Evolutionary conservation across 35 echinoderm and acorn worm species (phyloP), one percentile per base, ranked within the genome.

Genomic region (Acanthaster planci): DNA sequence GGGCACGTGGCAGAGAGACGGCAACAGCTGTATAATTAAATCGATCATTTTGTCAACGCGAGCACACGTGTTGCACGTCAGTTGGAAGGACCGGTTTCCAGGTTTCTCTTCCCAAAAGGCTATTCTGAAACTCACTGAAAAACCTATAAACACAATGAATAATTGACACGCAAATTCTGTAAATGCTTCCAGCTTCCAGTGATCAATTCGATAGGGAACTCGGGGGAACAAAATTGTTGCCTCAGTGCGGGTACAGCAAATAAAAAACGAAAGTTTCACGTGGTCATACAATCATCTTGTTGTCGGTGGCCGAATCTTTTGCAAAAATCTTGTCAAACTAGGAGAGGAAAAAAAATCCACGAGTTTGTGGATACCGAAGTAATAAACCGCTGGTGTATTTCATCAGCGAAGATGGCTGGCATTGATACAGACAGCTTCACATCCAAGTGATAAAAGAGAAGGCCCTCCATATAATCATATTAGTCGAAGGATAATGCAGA

Each of bases 381-480:
- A 47, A 47, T 47, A 35, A 30, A 15, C 64, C 64, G 30, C 19
- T 26, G 34, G 64, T 72, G 64, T 8, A 72, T 31, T 72, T 72
- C 64, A 30, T 72, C 64, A 72, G 26, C 26, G 2, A 15, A 8
- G 8, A 23, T 26, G 34, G 26, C 30, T 10, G 19, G 7, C 30
- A 72, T 72, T 72, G 34, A 34, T 72, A 34, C 19, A 72, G 64
- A 72, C 64, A 72, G 64, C 23, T 72, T 29, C 64, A 72, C 23
- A 72, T 72, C n/a, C 30, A 72, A 26, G 64, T 72, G 26, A 72
- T 72, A 72, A 72, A 72, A 14, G 12, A 72, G 64, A 72, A 31
- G 34, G 26, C 23, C 30, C 34, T 34, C 14, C 7, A 10, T 31
- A 14, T 72, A 72, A 72, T 72, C 64, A 72, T 72, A 72, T 72